phyloP scores from a whole-genome alignment of 1,140 invertebrate species.

The Potamilus streckersoni region DNA sequence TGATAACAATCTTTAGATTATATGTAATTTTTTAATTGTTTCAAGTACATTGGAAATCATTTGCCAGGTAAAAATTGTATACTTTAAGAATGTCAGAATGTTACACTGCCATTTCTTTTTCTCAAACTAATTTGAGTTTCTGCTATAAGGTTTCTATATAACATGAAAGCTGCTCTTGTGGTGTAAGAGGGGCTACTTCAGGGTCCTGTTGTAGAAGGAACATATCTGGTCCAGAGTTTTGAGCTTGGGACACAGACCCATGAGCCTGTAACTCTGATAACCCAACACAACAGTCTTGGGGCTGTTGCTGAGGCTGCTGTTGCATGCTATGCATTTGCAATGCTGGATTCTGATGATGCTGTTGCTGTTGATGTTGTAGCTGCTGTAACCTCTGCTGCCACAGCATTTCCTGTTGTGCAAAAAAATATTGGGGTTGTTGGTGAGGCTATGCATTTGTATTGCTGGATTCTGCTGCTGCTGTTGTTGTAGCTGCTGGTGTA shows the following conservation, averaged over 20 bases:
- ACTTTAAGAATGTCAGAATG: background rate
- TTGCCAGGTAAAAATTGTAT: too few relatives aligned
- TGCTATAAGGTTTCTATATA: slow-evolving; percentile 62
- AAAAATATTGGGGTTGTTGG: slow-evolving; percentile 64
- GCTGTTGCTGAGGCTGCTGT: slow-evolving; percentile 33
- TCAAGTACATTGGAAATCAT: too few relatives aligned
- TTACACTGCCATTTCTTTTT: background rate
- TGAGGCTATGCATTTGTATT: slow-evolving; percentile 25
- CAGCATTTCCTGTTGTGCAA: slow-evolving; percentile 41
- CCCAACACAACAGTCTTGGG: too few relatives aligned
- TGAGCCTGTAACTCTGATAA: slow-evolving; percentile 53
- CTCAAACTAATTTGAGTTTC: slow-evolving; percentile 11
- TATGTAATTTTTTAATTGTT: too few relatives aligned
- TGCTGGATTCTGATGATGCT: background rate
- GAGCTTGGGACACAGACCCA: slow-evolving; percentile 25
- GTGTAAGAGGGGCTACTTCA: slow-evolving; percentile 54
- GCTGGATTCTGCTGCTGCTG: slow-evolving; percentile 57
- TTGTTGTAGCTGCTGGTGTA: slow-evolving; percentile 49
- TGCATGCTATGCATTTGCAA: slow-evolving; percentile 24
- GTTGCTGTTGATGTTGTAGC: slow-evolving; percentile 45
- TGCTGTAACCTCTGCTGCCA: slow-evolving; percentile 36
- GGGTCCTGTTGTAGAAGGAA: slow-evolving; percentile 49
- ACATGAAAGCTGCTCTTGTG: slow-evolving; percentile 59
- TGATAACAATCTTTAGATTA: slow-evolving; percentile 22
- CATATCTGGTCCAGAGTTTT: slow-evolving; percentile 51